These are phyloP conservation scores for Macrocentrus cingulum DNA, from an alignment of 1,140 invertebrate species.

Conservation along the genomic window DNA sequence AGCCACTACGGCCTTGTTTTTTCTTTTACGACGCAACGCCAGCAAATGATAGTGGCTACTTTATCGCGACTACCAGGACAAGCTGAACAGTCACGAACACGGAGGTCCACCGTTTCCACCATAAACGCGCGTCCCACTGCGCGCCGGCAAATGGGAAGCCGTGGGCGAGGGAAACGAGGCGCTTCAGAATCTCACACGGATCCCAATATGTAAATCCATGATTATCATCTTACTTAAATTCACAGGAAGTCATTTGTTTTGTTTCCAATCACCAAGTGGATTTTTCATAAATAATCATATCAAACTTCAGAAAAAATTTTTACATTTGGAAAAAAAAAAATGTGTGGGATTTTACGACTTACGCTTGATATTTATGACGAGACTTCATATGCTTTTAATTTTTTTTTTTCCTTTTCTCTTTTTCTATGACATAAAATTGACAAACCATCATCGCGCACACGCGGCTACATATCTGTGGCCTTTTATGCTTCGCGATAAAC, in stretches of 20 bases:
- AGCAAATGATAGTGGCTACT: conserved; percentile 39
- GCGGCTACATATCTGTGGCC: not conserved
- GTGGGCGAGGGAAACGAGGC: conserved; percentile 42
- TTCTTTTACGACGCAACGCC: conserved; percentile 34
- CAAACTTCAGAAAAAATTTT: not conserved
- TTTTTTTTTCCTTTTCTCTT: conserved; percentile 31
- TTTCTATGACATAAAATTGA: conserved; percentile 21
- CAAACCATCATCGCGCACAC: not conserved
- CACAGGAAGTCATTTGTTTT: conserved; percentile 38
- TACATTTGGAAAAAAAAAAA: not conserved
- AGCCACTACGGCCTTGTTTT: conserved; percentile 29
- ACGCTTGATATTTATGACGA: too few species aligned
- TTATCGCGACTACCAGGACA: conserved; percentile 40
- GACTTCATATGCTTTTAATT: too few species aligned
- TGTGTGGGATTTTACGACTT: conserved; percentile 38
- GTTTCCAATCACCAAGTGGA: conserved; percentile 28
- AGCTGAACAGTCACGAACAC: conserved; percentile 32
- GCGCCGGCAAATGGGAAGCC: conserved; percentile 27
- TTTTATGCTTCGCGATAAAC: conserved; percentile 25
- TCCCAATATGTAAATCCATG: conserved; percentile 41
- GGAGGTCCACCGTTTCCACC: conserved; percentile 39
- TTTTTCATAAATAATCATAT: not conserved
- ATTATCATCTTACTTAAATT: conserved; percentile 42
- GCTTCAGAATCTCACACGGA: conserved; percentile 36
- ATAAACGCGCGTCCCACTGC: not conserved